These are phyloP conservation scores for Romanomermis culicivorax DNA, from an alignment of 2,888 invertebrate species.

Conservation along the genomic window DNA sequence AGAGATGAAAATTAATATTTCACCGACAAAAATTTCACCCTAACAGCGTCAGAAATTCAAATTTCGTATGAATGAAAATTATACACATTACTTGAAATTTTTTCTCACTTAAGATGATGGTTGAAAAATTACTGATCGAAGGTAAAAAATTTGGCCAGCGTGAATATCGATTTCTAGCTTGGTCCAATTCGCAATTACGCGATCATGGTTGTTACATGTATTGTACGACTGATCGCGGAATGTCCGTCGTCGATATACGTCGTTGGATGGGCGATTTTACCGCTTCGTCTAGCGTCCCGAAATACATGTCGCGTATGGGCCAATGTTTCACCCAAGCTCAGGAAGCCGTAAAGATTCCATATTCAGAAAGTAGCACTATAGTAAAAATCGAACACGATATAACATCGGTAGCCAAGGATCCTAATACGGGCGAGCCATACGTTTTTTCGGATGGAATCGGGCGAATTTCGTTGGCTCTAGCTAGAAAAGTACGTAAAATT, in stretches of 20 bases:
- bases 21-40: too few relatives aligned
- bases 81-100: too few relatives aligned
- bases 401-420: not conserved
- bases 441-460: conserved; percentile 26
- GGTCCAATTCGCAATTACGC: conserved; percentile 25
- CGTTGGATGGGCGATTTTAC: conserved; percentile 24
- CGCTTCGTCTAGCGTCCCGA: conserved; percentile 19
- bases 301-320: conserved; percentile 30
- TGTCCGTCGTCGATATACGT: conserved; percentile 9
- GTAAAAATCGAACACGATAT: conserved; percentile 3
- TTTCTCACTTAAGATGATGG: too few relatives aligned
- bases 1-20: too few relatives aligned
- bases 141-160: conserved; percentile 13
- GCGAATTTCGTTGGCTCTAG: conserved; percentile 18
- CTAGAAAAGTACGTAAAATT: conserved; percentile 6
- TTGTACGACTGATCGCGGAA: conserved; percentile 9
- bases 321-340: conserved; percentile 28
- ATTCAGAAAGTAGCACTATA: not conserved
- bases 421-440: conserved; percentile 12
- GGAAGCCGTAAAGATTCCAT: not conserved
- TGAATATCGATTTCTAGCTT: conserved; percentile 21
- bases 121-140: not conserved
- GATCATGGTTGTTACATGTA: conserved; percentile 25
- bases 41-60: too few relatives aligned
- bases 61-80: too few relatives aligned